phyloP scores from a whole-genome alignment of 2,888 invertebrate genomes.

The Patella ulyssiponensis region DNA sequence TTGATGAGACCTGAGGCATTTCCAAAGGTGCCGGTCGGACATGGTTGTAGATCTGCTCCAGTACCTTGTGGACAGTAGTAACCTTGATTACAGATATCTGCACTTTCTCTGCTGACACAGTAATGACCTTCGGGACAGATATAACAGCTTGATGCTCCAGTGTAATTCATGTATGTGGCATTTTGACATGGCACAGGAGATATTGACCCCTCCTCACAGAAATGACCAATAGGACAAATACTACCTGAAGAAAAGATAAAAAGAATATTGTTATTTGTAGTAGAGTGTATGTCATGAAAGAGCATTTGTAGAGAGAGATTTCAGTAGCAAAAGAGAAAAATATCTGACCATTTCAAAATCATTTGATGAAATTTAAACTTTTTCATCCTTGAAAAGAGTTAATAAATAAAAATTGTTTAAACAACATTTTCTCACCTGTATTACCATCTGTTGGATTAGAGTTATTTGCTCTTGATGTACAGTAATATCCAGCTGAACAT shows the following conservation, averaged over 20 bases:
- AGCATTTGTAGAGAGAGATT: neutral
- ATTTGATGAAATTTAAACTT: too few species aligned
- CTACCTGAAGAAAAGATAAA: conserved; percentile 46
- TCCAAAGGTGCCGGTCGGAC: conserved; percentile 66
- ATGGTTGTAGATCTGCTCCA: conserved; percentile 62
- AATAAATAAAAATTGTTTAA: too few species aligned
- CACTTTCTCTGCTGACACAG: conserved; percentile 64
- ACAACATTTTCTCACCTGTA: conserved; percentile 43
- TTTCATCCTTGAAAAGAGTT: too few species aligned
- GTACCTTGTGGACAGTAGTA: conserved; percentile 68
- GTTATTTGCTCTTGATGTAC: conserved; percentile 54
- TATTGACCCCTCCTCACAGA: conserved; percentile 59
- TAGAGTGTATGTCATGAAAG: neutral
- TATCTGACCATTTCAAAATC: too few species aligned
- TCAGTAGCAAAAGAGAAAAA: neutral
- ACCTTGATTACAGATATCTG: conserved; percentile 64
- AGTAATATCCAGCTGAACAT: conserved; percentile 60
- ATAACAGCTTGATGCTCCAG: conserved; percentile 60
- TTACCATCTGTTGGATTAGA: conserved; percentile 57
- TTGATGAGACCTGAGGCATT: conserved; percentile 59
- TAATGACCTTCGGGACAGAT: conserved; percentile 66
- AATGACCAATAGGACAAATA: conserved; percentile 65
- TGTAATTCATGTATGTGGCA: conserved; percentile 68
- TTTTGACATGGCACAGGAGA: conserved; percentile 59
- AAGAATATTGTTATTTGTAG: neutral